A percentile compares a stretch with the other conserved stretches of the same genome.
Evolutionary conservation across 2,113 vertebrate species (phyloP).

Genomic region (Oceanodroma tethys): DNA sequence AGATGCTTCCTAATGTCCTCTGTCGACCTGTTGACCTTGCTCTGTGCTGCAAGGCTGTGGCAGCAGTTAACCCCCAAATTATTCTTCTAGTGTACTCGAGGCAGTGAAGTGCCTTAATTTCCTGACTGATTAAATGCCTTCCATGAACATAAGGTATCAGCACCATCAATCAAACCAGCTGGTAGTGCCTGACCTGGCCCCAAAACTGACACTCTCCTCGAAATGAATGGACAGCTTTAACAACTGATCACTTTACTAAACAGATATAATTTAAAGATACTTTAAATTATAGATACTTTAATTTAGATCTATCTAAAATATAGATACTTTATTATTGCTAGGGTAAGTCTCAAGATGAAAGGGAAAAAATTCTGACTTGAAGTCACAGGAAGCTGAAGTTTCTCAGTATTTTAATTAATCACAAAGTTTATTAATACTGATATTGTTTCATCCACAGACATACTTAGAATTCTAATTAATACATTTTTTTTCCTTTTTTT

Average conservation of each 20-base stretch:
- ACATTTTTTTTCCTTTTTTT: rapidly evolving
- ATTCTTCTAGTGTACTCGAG: neutral
- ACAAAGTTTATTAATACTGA: neutral
- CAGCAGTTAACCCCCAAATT: neutral
- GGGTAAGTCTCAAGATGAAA: neutral
- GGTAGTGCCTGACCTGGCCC: neutral
- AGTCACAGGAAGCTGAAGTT: neutral
- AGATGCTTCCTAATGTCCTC: neutral
- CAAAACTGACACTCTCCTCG: neutral
- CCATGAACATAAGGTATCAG: neutral
- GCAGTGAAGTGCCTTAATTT: neutral
- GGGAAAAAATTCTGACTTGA: neutral
- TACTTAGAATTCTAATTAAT: neutral
- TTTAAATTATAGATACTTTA: neutral
- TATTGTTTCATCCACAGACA: neutral
- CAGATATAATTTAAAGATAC: neutral
- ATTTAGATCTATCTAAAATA: neutral
- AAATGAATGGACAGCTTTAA: neutral
- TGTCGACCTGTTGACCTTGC: neutral
- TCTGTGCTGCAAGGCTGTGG: neutral
- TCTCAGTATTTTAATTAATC: neutral
- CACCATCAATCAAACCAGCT: neutral
- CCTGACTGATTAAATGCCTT: neutral
- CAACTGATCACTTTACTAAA: neutral
- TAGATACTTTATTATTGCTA: neutral